These are phyloP conservation scores for Ametastegia equiseti DNA, from an alignment of 2,888 invertebrate genomes.

Conservation along the genomic window DNA sequence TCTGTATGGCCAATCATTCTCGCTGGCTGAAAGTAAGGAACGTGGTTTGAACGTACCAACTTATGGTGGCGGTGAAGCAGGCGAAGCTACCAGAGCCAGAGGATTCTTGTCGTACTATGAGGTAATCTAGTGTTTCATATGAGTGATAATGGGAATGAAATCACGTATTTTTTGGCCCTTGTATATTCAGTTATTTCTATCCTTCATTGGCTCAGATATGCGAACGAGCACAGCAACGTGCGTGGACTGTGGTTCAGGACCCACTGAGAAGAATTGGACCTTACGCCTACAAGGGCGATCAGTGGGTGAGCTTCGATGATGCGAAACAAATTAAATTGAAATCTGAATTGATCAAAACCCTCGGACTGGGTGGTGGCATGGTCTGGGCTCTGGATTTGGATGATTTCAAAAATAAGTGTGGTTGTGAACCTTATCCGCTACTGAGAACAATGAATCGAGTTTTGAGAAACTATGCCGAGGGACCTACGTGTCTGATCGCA, in stretches of 20 bases:
- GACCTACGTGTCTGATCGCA: conserved; percentile 81
- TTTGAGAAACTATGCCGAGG: conserved; percentile 82
- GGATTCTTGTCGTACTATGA: conserved; percentile 94
- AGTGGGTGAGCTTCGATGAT: conserved; percentile 97
- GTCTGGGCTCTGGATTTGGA: conserved; percentile 94
- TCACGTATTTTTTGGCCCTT: background rate
- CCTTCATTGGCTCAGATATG: conserved; percentile 82
- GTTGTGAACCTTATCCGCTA: conserved; percentile 89
- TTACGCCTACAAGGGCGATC: conserved; percentile 89
- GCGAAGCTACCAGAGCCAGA: conserved; percentile 90
- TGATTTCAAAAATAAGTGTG: conserved; percentile 89
- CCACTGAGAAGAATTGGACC: conserved; percentile 91
- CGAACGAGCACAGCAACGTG: conserved; percentile 84
- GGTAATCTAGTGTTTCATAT: conserved; percentile 74
- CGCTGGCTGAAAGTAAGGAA: conserved; percentile 81
- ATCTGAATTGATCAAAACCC: conserved; percentile 87
- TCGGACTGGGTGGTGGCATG: conserved; percentile 92
- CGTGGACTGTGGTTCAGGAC: conserved; percentile 89
- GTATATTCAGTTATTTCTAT: background rate
- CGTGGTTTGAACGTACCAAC: conserved; percentile 86
- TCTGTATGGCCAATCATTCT: conserved; percentile 93
- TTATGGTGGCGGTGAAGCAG: conserved; percentile 93
- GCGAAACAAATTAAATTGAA: conserved; percentile 89
- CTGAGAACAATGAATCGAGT: conserved; percentile 89
- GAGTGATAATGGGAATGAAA: background rate